Evolutionary conservation across 2,113 vertebrate genomes (phyloP).

Genomic region (Pollimyrus isidori): DNA sequence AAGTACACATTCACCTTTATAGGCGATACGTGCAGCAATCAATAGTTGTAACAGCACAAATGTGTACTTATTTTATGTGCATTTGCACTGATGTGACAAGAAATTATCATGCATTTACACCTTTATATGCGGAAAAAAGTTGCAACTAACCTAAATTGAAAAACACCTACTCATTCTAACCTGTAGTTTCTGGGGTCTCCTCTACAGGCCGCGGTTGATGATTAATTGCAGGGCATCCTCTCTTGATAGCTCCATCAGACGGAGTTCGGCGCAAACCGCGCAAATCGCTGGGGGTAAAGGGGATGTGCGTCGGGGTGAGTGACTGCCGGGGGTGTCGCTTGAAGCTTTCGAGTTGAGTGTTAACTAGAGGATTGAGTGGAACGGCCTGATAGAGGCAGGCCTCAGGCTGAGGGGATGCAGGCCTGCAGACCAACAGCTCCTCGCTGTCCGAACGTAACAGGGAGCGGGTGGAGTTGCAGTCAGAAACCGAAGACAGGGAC

Average conservation of each 20-base stretch:
- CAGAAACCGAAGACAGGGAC: constrained; percentile 86
- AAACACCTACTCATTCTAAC: constrained; percentile 29
- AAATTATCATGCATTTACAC: too few relatives aligned
- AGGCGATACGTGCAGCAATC: too few relatives aligned
- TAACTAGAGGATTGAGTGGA: constrained; percentile 79
- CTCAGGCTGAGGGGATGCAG: constrained; percentile 62
- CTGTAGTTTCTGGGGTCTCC: constrained; percentile 39
- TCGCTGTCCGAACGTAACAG: constrained; percentile 85
- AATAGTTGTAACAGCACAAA: too few relatives aligned
- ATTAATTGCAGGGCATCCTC: constrained; percentile 37
- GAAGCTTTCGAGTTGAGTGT: constrained; percentile 86
- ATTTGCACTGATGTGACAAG: too few relatives aligned
- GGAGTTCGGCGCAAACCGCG: constrained; percentile 77
- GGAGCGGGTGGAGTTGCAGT: constrained; percentile 93
- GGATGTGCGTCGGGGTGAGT: constrained; percentile 87
- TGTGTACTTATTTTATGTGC: too few relatives aligned
- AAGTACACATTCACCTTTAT: too few relatives aligned
- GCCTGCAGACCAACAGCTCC: constrained; percentile 75
- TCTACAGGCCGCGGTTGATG: constrained; percentile 44
- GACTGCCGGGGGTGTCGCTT: constrained; percentile 88
- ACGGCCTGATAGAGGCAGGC: constrained; percentile 46
- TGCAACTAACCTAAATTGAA: neutral
- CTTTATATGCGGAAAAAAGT: neutral
- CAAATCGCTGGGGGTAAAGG: constrained; percentile 58
- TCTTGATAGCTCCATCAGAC: constrained; percentile 90